These are phyloP conservation scores for Malacoraja senta DNA, from an alignment of 2,797 vertebrate genomes.

Conservation along the genomic window DNA sequence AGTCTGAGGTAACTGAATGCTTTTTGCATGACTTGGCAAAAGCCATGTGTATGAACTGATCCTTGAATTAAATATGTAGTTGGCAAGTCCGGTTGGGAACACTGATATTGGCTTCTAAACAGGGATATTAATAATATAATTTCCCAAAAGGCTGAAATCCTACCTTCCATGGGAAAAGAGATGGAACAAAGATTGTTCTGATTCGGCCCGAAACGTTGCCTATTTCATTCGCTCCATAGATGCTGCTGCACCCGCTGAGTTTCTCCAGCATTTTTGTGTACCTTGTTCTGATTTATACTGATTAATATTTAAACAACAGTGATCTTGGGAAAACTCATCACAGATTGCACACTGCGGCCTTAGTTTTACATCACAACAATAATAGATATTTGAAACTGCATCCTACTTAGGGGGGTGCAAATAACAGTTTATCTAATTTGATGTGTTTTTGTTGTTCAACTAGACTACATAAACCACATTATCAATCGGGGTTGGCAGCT, in stretches of 20 bases:
- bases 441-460: not conserved
- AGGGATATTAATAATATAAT: not conserved
- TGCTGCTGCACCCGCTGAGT: too few relatives aligned
- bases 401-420: not conserved
- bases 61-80: not conserved
- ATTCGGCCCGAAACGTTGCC: too few relatives aligned
- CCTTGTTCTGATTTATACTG: not conserved
- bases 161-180: not conserved
- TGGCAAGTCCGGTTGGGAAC: not conserved
- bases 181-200: not conserved
- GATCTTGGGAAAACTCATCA: not conserved
- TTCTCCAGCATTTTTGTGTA: too few relatives aligned
- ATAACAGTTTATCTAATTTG: not conserved
- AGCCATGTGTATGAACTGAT: not conserved
- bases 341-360: not conserved
- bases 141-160: not conserved
- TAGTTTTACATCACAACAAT: not conserved
- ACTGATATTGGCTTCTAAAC: not conserved
- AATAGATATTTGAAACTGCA: not conserved
- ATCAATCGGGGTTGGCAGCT: not conserved
- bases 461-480: not conserved
- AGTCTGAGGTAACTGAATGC: not conserved
- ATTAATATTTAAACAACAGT: not conserved
- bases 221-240: too few relatives aligned
- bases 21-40: not conserved